phyloP scores from a whole-genome alignment of 2,888 invertebrate genomes.

The Hirtodrosophila cameraria region DNA sequence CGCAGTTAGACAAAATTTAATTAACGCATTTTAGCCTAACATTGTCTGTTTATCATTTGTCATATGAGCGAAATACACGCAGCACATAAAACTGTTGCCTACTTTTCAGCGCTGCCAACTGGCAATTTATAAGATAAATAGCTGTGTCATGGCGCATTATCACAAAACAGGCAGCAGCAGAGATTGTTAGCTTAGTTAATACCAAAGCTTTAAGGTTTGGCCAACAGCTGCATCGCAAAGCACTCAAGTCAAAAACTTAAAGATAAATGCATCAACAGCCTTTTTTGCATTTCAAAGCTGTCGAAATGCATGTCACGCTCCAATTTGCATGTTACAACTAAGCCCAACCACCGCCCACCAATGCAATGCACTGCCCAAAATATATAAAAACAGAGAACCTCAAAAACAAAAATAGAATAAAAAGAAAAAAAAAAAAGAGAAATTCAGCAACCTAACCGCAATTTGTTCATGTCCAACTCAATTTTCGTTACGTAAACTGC shows the following conservation, averaged over 20 bases:
- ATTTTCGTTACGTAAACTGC: conserved; percentile 79
- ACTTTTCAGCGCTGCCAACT: conserved; percentile 40
- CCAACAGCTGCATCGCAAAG: neutral
- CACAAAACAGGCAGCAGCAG: neutral
- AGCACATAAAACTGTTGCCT: conserved; percentile 36
- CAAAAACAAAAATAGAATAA: conserved; percentile 24
- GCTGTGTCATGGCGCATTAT: conserved; percentile 4
- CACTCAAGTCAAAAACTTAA: conserved; percentile 28
- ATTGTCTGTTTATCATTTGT: conserved; percentile 56
- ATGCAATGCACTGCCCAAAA: conserved; percentile 9
- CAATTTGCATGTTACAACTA: conserved; percentile 68
- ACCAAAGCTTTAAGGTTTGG: no score
- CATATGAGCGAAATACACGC: conserved; percentile 35
- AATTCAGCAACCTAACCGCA: conserved; percentile 67
- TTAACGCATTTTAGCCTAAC: conserved; percentile 69
- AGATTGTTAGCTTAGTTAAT: conserved; percentile 7
- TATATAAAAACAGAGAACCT: conserved; percentile 5
- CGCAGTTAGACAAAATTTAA: conserved; percentile 73
- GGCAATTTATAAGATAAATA: conserved; percentile 37
- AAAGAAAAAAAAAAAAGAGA: conserved; percentile 42
- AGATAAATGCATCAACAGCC: conserved; percentile 38
- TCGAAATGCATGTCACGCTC: conserved; percentile 76
- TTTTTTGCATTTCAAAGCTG: conserved; percentile 59
- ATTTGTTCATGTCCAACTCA: conserved; percentile 78
- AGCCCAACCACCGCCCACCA: neutral